Evolutionary conservation across 64 coral and sea anemone species (phyloP).

Genomic region (Trachythela sp.): DNA sequence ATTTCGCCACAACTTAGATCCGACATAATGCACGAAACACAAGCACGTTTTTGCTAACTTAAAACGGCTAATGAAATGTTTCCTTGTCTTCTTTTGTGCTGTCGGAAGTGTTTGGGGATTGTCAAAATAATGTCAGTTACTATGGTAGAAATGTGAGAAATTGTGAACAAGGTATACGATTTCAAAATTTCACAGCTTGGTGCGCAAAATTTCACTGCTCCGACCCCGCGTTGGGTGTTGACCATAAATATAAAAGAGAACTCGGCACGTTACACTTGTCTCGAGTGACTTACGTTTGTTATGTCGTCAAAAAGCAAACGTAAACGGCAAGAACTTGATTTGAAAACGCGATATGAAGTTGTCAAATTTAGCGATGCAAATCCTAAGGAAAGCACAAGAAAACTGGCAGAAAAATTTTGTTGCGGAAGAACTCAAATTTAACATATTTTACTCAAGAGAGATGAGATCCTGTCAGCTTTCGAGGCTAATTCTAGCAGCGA

Average conservation of each 20-base stretch:
- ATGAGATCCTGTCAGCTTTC: constrained; percentile 27
- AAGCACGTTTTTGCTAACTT: background rate
- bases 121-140: too few species aligned
- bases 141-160: too few species aligned
- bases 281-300: background rate
- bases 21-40: background rate
- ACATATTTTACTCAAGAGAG: constrained; percentile 41
- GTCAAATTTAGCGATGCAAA: constrained; percentile 39
- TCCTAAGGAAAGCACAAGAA: constrained; percentile 32
- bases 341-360: constrained; percentile 52
- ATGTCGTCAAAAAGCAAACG: constrained; percentile 32
- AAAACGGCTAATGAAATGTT: too few species aligned
- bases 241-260: too few species aligned
- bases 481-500: constrained; percentile 39
- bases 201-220: too few species aligned
- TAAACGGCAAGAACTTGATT: constrained; percentile 48
- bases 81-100: too few species aligned
- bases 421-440: constrained; percentile 47
- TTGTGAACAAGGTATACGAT: too few species aligned
- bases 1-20: constrained; percentile 1
- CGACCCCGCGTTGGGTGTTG: too few species aligned
- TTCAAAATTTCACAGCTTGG: too few species aligned
- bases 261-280: constrained; percentile 20
- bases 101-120: too few species aligned
- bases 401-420: constrained; percentile 50